phyloP scores from a whole-genome alignment of 2,888 invertebrate genomes.

The Drosophila demipolita region DNA sequence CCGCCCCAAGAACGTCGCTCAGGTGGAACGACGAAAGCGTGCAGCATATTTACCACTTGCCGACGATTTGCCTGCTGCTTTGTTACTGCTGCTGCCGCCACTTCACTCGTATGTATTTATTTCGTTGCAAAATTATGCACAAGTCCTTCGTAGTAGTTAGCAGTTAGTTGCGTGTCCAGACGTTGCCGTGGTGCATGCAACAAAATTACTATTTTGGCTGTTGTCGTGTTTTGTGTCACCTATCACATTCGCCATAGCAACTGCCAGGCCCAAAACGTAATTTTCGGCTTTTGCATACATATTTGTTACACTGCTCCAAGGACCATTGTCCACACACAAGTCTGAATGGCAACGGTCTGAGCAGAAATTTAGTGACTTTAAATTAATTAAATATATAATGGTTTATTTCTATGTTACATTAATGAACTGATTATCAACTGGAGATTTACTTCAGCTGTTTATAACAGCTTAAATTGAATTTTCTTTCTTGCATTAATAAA shows the following conservation, averaged over 20 bases:
- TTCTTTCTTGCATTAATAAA: too few species aligned
- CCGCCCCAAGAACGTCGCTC: slow-evolving; percentile 60
- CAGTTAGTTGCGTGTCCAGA: slow-evolving; percentile 61
- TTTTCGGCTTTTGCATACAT: slow-evolving; percentile 63
- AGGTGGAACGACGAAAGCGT: slow-evolving; percentile 60
- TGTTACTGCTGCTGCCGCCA: slow-evolving; percentile 19
- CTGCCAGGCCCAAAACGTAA: slow-evolving; percentile 49
- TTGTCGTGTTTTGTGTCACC: slow-evolving; percentile 32
- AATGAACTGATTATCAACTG: background rate
- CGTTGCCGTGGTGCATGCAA: slow-evolving; percentile 61
- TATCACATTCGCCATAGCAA: slow-evolving; percentile 62
- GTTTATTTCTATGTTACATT: background rate
- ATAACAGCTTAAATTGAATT: background rate
- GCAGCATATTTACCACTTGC: slow-evolving; percentile 67
- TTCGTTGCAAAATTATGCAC: slow-evolving; percentile 57
- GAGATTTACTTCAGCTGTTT: background rate
- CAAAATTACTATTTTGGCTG: slow-evolving; percentile 64
- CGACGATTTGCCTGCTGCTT: slow-evolving; percentile 43
- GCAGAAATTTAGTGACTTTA: background rate
- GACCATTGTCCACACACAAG: slow-evolving; percentile 26
- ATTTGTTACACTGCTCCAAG: slow-evolving; percentile 40
- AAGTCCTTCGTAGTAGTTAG: slow-evolving; percentile 66
- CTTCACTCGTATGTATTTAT: slow-evolving; percentile 30
- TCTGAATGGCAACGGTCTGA: slow-evolving; percentile 34
- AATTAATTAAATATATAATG: background rate